These are phyloP conservation scores for Drosophila leonis DNA, from an alignment of 2,888 invertebrate genomes.

Conservation along the genomic window DNA sequence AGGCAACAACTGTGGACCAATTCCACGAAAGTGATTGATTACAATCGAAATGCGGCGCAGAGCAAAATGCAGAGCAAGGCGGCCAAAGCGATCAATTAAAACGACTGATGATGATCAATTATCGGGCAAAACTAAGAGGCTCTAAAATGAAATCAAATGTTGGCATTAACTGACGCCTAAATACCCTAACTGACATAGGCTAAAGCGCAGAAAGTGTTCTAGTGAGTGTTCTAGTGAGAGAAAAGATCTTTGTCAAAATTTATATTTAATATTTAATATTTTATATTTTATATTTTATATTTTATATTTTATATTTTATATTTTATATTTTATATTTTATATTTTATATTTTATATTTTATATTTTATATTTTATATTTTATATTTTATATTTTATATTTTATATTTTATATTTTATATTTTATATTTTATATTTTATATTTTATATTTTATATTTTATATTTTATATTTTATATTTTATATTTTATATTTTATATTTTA, in stretches of 20 bases:
- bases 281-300: background rate
- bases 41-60: constrained; percentile 68
- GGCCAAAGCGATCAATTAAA: constrained; percentile 76
- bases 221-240: too few relatives aligned
- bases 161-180: background rate
- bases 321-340: background rate
- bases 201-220: too few relatives aligned
- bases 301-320: background rate
- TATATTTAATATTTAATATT: background rate
- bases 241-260: too few relatives aligned
- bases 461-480: too few relatives aligned
- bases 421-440: too few relatives aligned
- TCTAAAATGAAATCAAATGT: constrained; percentile 14
- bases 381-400: too few relatives aligned
- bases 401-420: too few relatives aligned
- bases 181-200: background rate
- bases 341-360: background rate
- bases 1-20: constrained; percentile 41
- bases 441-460: too few relatives aligned
- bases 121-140: constrained; percentile 60
- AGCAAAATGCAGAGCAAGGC: constrained; percentile 43
- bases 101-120: constrained; percentile 81
- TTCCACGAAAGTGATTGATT: constrained; percentile 82
- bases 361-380: background rate
- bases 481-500: too few relatives aligned